Conservation (phyloP, 2,888 invertebrate species). For the Drosophila mimica region DNA sequence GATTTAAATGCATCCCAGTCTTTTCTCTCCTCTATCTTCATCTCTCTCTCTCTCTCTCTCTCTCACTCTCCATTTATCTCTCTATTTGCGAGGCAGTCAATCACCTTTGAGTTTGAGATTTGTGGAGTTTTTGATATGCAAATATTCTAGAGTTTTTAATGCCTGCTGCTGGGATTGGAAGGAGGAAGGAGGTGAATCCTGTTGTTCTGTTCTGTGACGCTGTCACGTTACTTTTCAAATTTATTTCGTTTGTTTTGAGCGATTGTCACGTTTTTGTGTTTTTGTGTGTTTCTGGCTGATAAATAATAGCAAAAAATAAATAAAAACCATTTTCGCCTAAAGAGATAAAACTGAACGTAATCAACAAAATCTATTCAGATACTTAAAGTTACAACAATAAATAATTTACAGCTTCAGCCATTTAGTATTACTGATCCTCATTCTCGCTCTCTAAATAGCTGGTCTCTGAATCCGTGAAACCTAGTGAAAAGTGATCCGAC, state of each 20-base stretch:
- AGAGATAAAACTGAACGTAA: background rate
- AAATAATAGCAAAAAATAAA: slow-evolving; percentile 1
- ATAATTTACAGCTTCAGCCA: slow-evolving; percentile 4
- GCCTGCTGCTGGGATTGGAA: slow-evolving; percentile 33
- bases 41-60: slow-evolving; percentile 5
- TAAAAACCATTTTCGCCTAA: background rate
- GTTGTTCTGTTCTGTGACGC: slow-evolving; percentile 38
- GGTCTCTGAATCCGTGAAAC: slow-evolving; percentile 8
- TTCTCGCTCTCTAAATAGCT: slow-evolving; percentile 15
- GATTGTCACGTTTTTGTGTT: slow-evolving; percentile 74
- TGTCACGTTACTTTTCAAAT: slow-evolving; percentile 61
- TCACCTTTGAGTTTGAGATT: slow-evolving; percentile 44
- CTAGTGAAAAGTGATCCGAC: slow-evolving; percentile 2
- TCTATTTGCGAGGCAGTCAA: slow-evolving; percentile 72
- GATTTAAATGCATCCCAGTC: slow-evolving; percentile 63
- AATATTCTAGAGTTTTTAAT: slow-evolving; percentile 52
- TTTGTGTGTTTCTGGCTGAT: slow-evolving; percentile 34
- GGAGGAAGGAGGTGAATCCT: slow-evolving; percentile 24
- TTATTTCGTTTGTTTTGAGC: slow-evolving; percentile 72
- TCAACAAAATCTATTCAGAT: background rate
- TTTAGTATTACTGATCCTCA: slow-evolving; percentile 11
- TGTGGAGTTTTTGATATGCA: slow-evolving; percentile 52
- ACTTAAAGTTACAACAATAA: slow-evolving; percentile 2
- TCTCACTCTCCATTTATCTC: slow-evolving; percentile 3
- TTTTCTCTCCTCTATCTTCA: background rate